Percentiles rank a stretch among this genome's conserved stretches.
Conservation (phyloP, 2,797 vertebrate genomes). For the Phoeniculus purpureus region DNA sequence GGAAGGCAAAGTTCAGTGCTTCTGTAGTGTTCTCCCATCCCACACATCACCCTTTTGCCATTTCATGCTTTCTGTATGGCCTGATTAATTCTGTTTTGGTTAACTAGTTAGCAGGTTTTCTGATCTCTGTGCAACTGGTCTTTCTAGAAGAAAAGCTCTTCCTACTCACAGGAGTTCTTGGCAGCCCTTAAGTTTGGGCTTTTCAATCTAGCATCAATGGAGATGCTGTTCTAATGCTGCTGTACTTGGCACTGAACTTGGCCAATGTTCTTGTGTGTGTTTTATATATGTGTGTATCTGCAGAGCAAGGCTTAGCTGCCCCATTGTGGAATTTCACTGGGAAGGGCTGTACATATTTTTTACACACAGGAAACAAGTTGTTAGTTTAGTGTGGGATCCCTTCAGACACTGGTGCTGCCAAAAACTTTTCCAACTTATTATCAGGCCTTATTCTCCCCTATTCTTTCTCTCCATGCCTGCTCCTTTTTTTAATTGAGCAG, state of each 20-base stretch:
- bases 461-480: not conserved
- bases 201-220: not conserved
- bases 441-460: not conserved
- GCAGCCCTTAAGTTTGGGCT: not conserved
- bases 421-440: not conserved
- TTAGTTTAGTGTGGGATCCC: not conserved
- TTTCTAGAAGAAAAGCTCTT: not conserved
- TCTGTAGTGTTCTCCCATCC: not conserved
- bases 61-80: not conserved
- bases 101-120: not conserved
- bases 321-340: conserved; percentile 29
- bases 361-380: not conserved
- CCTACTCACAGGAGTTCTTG: not conserved
- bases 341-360: not conserved
- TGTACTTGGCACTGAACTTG: not conserved
- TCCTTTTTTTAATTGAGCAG: not conserved
- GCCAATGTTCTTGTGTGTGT: not conserved
- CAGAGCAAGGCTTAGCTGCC: not conserved
- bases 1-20: not conserved
- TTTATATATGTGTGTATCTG: not conserved
- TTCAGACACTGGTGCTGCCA: not conserved
- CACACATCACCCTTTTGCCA: not conserved
- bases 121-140: not conserved
- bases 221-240: not conserved
- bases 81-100: not conserved